These are phyloP conservation scores for Drosophila gunungcola DNA, from an alignment of 1,140 invertebrate genomes.

Conservation along the genomic window DNA sequence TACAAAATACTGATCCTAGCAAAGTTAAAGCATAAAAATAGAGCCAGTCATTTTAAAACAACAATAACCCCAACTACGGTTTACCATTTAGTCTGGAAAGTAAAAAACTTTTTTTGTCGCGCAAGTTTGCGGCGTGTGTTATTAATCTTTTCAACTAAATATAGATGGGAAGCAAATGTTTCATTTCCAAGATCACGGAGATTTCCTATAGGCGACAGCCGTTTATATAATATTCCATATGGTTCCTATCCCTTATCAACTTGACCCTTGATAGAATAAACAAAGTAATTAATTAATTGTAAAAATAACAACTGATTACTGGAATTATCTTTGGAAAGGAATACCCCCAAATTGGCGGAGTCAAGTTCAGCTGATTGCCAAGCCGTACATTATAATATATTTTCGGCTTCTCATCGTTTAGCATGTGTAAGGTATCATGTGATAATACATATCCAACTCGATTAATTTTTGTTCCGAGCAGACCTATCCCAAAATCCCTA, in stretches of 20 bases:
- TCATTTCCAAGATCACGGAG: conserved; percentile 18
- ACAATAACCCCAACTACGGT: background rate
- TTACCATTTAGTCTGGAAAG: background rate
- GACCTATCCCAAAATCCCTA: conserved; percentile 32
- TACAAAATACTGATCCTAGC: too few relatives aligned
- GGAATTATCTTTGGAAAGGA: conserved; percentile 40
- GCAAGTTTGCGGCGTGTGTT: conserved; percentile 35
- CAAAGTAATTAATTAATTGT: conserved; percentile 64
- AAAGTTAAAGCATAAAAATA: background rate
- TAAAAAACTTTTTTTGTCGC: conserved; percentile 8
- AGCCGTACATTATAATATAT: conserved; percentile 7
- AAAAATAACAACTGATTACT: conserved; percentile 47
- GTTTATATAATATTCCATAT: conserved; percentile 34
- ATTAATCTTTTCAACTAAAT: conserved; percentile 42
- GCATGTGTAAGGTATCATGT: conserved; percentile 10
- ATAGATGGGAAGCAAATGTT: conserved; percentile 9
- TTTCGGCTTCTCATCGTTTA: background rate
- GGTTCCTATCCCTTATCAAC: conserved; percentile 39
- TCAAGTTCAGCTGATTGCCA: conserved; percentile 29
- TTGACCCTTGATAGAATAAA: conserved; percentile 50
- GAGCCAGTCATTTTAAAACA: background rate
- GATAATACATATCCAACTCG: background rate
- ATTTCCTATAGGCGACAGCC: conserved; percentile 13
- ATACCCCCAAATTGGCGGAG: conserved; percentile 35
- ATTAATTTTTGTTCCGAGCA: background rate